Base-by-base conservation (phyloP, 2,113 vertebrate genomes). In the Poecile atricapillus region DNA sequence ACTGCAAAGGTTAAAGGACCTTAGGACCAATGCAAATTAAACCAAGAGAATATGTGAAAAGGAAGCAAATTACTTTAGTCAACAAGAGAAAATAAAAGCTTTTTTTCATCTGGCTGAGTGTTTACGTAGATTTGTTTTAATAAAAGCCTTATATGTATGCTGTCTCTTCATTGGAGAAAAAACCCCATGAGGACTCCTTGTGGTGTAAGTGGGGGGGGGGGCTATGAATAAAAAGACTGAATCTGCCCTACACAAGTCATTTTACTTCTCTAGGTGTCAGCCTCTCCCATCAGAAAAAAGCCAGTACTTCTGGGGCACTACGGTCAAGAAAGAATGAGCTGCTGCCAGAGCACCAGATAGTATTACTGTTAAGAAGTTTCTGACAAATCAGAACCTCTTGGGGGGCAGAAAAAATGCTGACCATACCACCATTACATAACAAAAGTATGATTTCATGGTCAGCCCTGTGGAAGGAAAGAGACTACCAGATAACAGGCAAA, bases 131-230 rank as follows among this genome's bases (percentile, higher is more conserved):
- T 53, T 46, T 85, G 56, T 94, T 83, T 75, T 28, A 91, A 46
- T 35, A 71, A 94, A 84, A 70, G 23, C 33, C 69, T 95, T 77
- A 79, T 44, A 11, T 64, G 23, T 3, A 5, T 47, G 7, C 20
- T 31, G 3, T 78, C 16, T 39, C 23, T 71, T 75, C 12, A 7
- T 3, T 49, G 33, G 27, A 44, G 62, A 68, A 74, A 90, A 64
- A 37, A 8, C 3, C 10, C 3, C 10, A 25, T 33, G 16, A 27
- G 1, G 7, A 5, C 2, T 81, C n/a, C 1, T 1, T 44, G 6
- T 50, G 10, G 33, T 28, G 11, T 11, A 75, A 47, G 15, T 20
- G 25, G 37, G 47, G 46, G 70, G 70, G 37, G 19, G 7, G 47
- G 1, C 30, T 78, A 9, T 50, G 31, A 49, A 13, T 58, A n/a